Conservation (phyloP, 2,888 invertebrate species). For the Steromphala cineraria region DNA sequence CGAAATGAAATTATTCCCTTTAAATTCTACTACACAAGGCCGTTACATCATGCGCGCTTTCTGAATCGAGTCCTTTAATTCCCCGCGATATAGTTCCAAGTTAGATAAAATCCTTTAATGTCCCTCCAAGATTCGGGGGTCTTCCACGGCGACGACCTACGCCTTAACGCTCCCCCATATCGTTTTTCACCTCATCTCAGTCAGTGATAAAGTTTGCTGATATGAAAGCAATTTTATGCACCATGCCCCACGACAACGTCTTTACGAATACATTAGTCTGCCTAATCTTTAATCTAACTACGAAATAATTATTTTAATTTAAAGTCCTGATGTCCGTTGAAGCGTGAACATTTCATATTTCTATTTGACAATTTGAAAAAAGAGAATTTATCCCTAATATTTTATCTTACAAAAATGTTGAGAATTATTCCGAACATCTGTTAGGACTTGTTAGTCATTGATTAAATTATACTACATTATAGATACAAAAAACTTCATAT, state of each 20-base stretch:
- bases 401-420: too few relatives aligned
- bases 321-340: background rate
- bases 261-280: conserved; percentile 5
- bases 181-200: conserved; percentile 1
- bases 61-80: background rate
- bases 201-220: conserved; percentile 4
- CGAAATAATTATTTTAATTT: conserved; percentile 3
- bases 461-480: too few relatives aligned
- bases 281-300: background rate
- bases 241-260: background rate
- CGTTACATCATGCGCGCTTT: conserved; percentile 5
- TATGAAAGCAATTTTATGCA: conserved; percentile 2
- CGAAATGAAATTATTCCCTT: conserved; percentile 29
- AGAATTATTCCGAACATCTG: too few relatives aligned
- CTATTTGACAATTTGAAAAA: too few relatives aligned
- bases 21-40: conserved; percentile 16
- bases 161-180: background rate
- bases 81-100: conserved; percentile 1
- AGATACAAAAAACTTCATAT: too few relatives aligned
- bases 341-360: too few relatives aligned
- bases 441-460: too few relatives aligned
- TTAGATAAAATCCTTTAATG: conserved; percentile 15
- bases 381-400: too few relatives aligned
- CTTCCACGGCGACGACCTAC: background rate
- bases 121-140: conserved; percentile 1